Percentiles rank a stretch among this genome's conserved stretches.
These are phyloP conservation scores for Ceyx margarethae DNA, from an alignment of 2,113 vertebrate species.

Conservation along the genomic window DNA sequence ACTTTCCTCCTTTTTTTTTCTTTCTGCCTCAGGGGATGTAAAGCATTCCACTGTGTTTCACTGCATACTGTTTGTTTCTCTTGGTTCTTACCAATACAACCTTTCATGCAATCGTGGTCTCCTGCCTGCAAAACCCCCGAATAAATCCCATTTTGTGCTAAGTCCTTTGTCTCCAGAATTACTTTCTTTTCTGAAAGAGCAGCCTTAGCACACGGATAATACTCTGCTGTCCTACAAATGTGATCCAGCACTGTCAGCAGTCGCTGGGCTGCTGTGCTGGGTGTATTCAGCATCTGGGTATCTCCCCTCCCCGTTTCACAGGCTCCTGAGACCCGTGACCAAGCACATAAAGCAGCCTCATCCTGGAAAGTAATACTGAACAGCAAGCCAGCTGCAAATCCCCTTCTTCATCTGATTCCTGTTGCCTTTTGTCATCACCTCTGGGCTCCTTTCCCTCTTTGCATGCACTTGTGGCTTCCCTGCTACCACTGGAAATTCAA, in stretches of 20 bases:
- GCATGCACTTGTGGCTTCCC: not conserved
- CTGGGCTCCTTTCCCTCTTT: not conserved
- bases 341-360: not conserved
- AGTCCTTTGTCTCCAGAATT: not conserved
- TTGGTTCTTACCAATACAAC: not conserved
- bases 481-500: not conserved
- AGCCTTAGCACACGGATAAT: not conserved
- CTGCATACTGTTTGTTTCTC: not conserved
- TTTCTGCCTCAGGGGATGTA: not conserved
- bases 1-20: not conserved
- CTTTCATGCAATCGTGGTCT: not conserved
- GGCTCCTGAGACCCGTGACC: conserved; percentile 25
- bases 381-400: conserved; percentile 16
- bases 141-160: not conserved
- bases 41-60: not conserved
- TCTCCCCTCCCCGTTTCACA: not conserved
- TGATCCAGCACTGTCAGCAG: not conserved
- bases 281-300: not conserved
- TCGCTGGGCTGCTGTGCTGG: not conserved
- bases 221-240: not conserved
- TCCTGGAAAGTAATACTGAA: conserved; percentile 14
- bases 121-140: not conserved
- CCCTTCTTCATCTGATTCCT: not conserved
- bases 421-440: not conserved
- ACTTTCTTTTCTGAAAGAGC: not conserved